Base-by-base conservation (phyloP, 2,888 invertebrate genomes). In the Thereva unica region DNA sequence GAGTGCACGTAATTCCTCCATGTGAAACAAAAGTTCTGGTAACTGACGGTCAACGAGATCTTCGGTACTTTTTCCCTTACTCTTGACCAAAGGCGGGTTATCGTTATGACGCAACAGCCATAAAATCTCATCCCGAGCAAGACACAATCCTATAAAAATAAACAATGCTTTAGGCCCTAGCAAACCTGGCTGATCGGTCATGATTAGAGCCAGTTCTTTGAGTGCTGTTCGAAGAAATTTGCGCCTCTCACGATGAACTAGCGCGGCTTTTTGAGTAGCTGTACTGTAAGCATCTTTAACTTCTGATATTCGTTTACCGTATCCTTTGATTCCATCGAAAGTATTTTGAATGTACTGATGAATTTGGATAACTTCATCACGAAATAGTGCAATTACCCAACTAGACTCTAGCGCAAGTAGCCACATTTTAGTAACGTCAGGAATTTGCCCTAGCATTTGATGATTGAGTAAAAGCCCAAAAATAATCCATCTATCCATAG, bases 111-210 rank as follows among this genome's bases (percentile, higher is more conserved):
- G 86, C 52, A 99, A 79, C 54, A 99, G 84, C 99, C 99, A 99
- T 57, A 92, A 87, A 34, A 99, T 93, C 84, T 99, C 99, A 84
- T 99, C 99, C 74, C 98, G 86, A 0, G 97, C 91, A 80, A 95
- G 91, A 70, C 95, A 95, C 7, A 99, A 83, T 0, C 94, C 98
- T 87, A 98, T 97, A 77, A 99, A 94, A 71, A 99, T 93, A 76
- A 96, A 88, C 67, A 99, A 84, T 5, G 96, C 95, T 83, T 99
- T 99, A 0, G 99, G 99, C 0, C 99, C 99, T 50, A 99, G 82
- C 34, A 99, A 83, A 1, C 99, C 97, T 3, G 99, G 99, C 78
- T 99, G 97, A 82, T 99, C 99, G 10, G 97, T 94, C 77, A 99
- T 87, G 74, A 99, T 93, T 3, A 97, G 84, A 1, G 94, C 93